Evolutionary conservation across 1,140 invertebrate species (phyloP), one percentile per base, ranked within the genome.

Genomic region (Acromyrmex charruanus): DNA sequence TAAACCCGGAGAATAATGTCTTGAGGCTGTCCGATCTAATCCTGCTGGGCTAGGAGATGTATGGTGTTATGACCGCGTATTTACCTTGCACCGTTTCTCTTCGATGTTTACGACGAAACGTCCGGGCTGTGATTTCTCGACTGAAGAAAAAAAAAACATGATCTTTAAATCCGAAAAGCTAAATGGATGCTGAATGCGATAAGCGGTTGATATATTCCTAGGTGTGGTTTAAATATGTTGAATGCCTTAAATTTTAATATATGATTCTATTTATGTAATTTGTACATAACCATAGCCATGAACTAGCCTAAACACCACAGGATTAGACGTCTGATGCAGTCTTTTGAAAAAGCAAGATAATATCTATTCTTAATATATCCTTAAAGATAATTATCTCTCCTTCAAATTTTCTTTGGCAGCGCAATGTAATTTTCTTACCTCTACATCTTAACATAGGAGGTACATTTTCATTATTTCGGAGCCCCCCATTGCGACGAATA

Each of bases 1-100:
- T 81, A 61, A 77, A 74, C 53, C 16, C 53, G 49, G 63, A 77
- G 86, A 86, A 65, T 75, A 63, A 75, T 75, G 75, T 85, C 82
- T 66, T 49, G 61, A 79, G 49, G 61, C 63, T 66, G 31, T 68
- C 35, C 74, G 74, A 79, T 79, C 59, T 66, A 53, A 77, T 85
- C 74, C 72, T 9, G 28, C 59, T 21, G 28, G 74, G 55, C 80
- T 14, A 21, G 55, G 39, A 84, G 69, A 84, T 74, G 80, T 84
- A 84, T 61, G 69, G 28, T 61, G 39, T 84, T 84, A 63, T 74
- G 69, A 84, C 65, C 77, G 61, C 66, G 79, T 58, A 28, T 81
- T 81, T 81, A 81, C 79, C 31, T 21, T 14, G 66, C 35, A 58
- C 12, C 80, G 69, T 61, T 61, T 71, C 69, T 74, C 80, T 61